Evolutionary conservation across 2,113 vertebrate genomes (phyloP), one percentile per base, ranked within the genome.

Genomic region (Gymnorhina tibicen): DNA sequence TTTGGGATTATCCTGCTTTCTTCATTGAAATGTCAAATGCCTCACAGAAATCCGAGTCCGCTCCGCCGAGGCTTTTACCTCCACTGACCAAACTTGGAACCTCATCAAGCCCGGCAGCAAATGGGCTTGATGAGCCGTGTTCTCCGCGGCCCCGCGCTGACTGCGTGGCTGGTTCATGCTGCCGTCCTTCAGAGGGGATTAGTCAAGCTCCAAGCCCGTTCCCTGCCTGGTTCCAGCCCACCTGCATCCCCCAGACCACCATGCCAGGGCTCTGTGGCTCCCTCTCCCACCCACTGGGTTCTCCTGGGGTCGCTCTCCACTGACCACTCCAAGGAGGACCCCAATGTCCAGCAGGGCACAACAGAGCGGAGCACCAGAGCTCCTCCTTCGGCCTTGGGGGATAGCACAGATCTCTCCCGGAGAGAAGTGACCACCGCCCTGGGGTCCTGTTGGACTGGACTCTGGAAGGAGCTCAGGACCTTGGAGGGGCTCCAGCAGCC

Each of bases 21-120:
- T 77, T 63, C 2, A 0, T 22, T n/a, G 44, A 95, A 97, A 96
- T 96, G 96, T 95, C 95, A 95, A 83, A 83, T 58, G 92, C 92
- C 94, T 89, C 77, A n/a, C 44, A 78, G 90, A 80, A 85, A 93
- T 17, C 50, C 16, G 10, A 62, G 75, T 11, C 66, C 41, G 30
- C 66, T 93, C 66, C 4, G 1, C 22, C 0, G 3, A 78, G 68
- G 91, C 75, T 92, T 92, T 92, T 80, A 79, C 92, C 87, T 94
- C 52, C 81, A 11, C 41, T 18, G 16, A 56, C 84, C 89, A 73
- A 64, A 52, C 70, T 18, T 73, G 95, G 92, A 95, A 53, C 47
- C 78, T 88, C 92, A 35, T 90, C 91, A 94, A 46, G 83, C 35
- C 95, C 16, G 24, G 39, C 58, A 68, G 92, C 67, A 73, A 32